phyloP scores from a whole-genome alignment of 2,888 invertebrate species.

The Horisme vitalbata region DNA sequence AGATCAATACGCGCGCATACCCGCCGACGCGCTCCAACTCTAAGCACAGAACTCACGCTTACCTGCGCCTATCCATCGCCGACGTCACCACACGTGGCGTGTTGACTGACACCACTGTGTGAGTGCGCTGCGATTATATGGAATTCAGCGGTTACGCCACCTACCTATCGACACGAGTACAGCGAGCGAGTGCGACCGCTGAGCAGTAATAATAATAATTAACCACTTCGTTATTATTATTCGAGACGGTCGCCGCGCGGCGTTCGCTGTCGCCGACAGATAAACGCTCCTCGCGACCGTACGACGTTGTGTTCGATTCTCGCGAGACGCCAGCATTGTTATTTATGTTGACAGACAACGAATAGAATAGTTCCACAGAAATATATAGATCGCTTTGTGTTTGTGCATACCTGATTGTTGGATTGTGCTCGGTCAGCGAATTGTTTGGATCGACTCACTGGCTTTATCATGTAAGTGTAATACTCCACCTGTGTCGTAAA shows the following conservation, averaged over 20 bases:
- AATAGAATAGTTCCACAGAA: too few relatives aligned
- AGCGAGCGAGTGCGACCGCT: slow-evolving; percentile 52
- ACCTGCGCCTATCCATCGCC: slow-evolving; percentile 54
- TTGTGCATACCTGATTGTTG: slow-evolving; percentile 46
- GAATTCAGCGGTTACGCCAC: slow-evolving; percentile 75
- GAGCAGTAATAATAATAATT: slow-evolving; percentile 71
- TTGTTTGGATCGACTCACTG: slow-evolving; percentile 48
- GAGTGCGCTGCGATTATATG: slow-evolving; percentile 59
- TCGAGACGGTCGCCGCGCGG: slow-evolving; percentile 53
- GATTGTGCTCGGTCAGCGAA: slow-evolving; percentile 49
- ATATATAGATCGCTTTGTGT: slow-evolving; percentile 52
- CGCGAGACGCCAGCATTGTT: slow-evolving; percentile 44
- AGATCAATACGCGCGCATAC: slow-evolving; percentile 66
- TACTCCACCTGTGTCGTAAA: too few relatives aligned
- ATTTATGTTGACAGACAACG: slow-evolving; percentile 49
- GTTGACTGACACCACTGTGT: slow-evolving; percentile 46
- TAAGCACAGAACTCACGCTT: slow-evolving; percentile 38
- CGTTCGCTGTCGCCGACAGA: slow-evolving; percentile 61
- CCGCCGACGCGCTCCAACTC: slow-evolving; percentile 47
- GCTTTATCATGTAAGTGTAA: too few relatives aligned
- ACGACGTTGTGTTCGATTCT: slow-evolving; percentile 48
- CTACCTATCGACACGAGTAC: slow-evolving; percentile 45
- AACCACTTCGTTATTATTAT: slow-evolving; percentile 67
- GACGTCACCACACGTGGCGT: slow-evolving; percentile 72
- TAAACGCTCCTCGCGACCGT: slow-evolving; percentile 55